Conservation (phyloP, 2,888 invertebrate species). For the Gortyna flavago region DNA sequence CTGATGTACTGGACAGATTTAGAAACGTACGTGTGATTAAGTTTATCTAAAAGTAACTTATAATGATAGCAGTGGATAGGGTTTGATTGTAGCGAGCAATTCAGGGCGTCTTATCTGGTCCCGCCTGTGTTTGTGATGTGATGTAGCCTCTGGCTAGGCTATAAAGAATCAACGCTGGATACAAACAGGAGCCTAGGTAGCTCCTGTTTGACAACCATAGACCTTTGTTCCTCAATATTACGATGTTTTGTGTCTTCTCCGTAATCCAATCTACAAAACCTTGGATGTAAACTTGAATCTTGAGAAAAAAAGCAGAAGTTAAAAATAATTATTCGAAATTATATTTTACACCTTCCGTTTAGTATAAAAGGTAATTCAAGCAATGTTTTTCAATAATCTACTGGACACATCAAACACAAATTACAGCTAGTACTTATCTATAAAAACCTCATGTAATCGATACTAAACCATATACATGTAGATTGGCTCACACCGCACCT, state of each 20-base stretch:
- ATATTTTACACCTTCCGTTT: slow-evolving; percentile 34
- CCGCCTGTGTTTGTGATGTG: slow-evolving; percentile 12
- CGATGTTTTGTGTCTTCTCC: not conserved
- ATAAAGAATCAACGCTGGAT: not conserved
- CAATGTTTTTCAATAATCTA: slow-evolving; percentile 49
- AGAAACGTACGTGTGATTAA: slow-evolving; percentile 47
- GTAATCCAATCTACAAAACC: not conserved
- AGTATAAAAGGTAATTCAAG: slow-evolving; percentile 34
- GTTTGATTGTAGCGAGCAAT: slow-evolving; percentile 9
- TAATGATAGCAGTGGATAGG: slow-evolving; percentile 34
- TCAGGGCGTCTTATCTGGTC: slow-evolving; percentile 31
- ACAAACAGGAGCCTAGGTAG: slow-evolving; percentile 13
- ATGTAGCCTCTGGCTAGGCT: not conserved
- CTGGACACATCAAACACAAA: slow-evolving; percentile 37
- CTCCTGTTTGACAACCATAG: not conserved
- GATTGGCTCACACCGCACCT: slow-evolving; percentile 48
- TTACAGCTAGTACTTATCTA: slow-evolving; percentile 41
- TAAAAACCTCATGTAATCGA: slow-evolving; percentile 60
- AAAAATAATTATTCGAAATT: slow-evolving; percentile 19
- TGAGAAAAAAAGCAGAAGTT: not conserved
- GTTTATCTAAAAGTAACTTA: slow-evolving; percentile 54
- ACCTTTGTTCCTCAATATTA: not conserved
- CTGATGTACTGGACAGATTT: slow-evolving; percentile 47
- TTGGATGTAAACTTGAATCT: not conserved
- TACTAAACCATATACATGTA: slow-evolving; percentile 55